Evolutionary conservation across 2,113 vertebrate genomes (phyloP), one percentile per base, ranked within the genome.

Genomic region (zebrafish (Danio rerio)): DNA sequence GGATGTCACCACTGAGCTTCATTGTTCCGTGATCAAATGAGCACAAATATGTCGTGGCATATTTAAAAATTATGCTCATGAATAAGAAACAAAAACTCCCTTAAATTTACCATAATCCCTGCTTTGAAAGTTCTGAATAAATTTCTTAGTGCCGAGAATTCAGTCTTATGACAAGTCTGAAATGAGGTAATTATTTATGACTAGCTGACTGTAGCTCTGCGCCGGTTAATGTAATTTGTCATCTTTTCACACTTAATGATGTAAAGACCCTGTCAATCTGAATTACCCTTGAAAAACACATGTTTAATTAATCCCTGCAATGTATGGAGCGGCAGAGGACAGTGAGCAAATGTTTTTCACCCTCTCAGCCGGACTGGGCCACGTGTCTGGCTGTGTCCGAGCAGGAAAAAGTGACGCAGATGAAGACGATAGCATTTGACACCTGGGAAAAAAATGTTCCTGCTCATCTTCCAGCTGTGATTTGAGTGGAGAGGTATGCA

Each of bases 341-440:
- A 95, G 96, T 94, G 91, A 92, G 90, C 93, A 93, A 90, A 94
- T 53, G 9, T 95, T 93, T 95, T 95, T 96, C 96, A 96, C 94
- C 94, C 95, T 92, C 93, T 92, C 93, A 92, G 94, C 95, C 95
- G 94, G 95, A 96, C 95, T 93, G 94, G 95, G 93, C 92, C 94
- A 92, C 93, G 84, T 88, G 88, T 85, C 89, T 87, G 89, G 94
- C 93, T 86, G 84, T 93, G 93, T 93, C 92, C 85, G 90, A 92
- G 92, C 81, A 78, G 83, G 87, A 73, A 78, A 20, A 92, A 81
- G 88, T 95, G 95, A 97, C 95, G 95, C 94, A 94, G 93, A 94
- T 89, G 95, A 96, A 96, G 96, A 95, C 96, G 95, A 96, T 87
- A 91, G 93, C 93, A 96, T 97, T 98, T 98, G 97, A 96, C 96